Base-by-base conservation (phyloP, 2,888 invertebrate species). In the Pollenia amentaria region DNA sequence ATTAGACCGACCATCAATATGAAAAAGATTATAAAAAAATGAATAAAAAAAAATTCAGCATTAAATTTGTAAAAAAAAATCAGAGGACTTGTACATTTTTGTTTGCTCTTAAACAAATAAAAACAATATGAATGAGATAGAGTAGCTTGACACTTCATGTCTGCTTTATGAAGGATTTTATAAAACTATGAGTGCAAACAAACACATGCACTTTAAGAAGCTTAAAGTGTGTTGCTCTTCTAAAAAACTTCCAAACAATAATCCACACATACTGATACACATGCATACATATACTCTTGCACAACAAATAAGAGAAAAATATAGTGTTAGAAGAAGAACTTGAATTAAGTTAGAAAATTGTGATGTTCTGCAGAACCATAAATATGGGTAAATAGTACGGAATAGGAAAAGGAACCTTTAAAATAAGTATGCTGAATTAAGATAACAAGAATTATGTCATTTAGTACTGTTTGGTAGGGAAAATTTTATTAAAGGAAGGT, bases 131-230 rank as follows among this genome's bases (percentile, higher is more conserved):
- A 65, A 44, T 29, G 38, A 70, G 70, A 55, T 70, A 51, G 21
- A 64, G 42, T 18, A 42, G 48, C 48, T 65, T 85, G 70, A 77
- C 76, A 77, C 46, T 85, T 72, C 60, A 72, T 76, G 80, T 77
- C 76, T 72, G 70, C 18, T 57, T 64, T 55, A 44, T 72, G 51
- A 77, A 70, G 80, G 38, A 77, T 77, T 77, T 42, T 77, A 11
- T 70, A 9, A 48, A 73, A 40, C 40, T 65, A 18, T 29, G 38
- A 62, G 53, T 10, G 53, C 10, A 64, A 14, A 65, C 46, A 46
- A 72, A 62, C 70, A 67, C 48, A 81, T 73, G 65, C 64, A 65
- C 38, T 77, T 60, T 81, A 85, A 81, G 81, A 70, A 77, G 85
- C 85, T 85, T 85, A 85, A 72, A 77, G 6, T 64, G 75, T 70